phyloP scores from a whole-genome alignment of 2,113 vertebrate species.

The Etheostoma spectabile region DNA sequence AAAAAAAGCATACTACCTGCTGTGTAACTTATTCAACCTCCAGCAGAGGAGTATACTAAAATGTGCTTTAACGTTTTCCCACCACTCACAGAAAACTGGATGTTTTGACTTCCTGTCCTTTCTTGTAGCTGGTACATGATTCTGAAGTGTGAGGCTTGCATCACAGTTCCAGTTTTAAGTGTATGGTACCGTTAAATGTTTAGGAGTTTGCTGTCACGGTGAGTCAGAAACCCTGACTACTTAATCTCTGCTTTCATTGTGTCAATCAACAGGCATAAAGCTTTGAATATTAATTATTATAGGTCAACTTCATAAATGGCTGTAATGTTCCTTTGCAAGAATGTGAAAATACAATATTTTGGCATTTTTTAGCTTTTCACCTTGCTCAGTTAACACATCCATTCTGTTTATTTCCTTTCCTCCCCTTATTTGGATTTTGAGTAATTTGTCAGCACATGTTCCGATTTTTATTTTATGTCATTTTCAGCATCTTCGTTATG shows the following conservation, averaged over 20 bases:
- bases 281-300: constrained; percentile 66
- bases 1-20: constrained; percentile 82
- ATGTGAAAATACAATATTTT: constrained; percentile 59
- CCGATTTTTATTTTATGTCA: constrained; percentile 70
- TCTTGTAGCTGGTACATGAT: constrained; percentile 73
- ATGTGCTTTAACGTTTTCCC: constrained; percentile 73
- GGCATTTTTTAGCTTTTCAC: constrained; percentile 63
- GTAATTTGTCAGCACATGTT: constrained; percentile 75
- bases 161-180: constrained; percentile 71
- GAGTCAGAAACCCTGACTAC: constrained; percentile 52
- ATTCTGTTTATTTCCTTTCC: constrained; percentile 63
- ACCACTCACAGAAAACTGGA: constrained; percentile 70
- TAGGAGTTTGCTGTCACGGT: constrained; percentile 68
- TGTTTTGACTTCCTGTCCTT: constrained; percentile 62
- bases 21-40: constrained; percentile 85
- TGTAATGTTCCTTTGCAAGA: constrained; percentile 52
- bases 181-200: constrained; percentile 78
- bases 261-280: constrained; percentile 66
- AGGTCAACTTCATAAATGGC: constrained; percentile 68
- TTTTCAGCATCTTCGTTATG: constrained; percentile 78
- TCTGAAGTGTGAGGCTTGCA: constrained; percentile 62
- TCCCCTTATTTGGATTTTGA: constrained; percentile 64
- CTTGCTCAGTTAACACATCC: constrained; percentile 69
- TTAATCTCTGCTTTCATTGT: constrained; percentile 70
- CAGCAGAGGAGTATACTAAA: constrained; percentile 77